A percentile compares a stretch with the other conserved stretches of the same genome.
These are phyloP conservation scores for Hemaris fuciformis DNA, from an alignment of 2,888 invertebrate species.

Conservation along the genomic window DNA sequence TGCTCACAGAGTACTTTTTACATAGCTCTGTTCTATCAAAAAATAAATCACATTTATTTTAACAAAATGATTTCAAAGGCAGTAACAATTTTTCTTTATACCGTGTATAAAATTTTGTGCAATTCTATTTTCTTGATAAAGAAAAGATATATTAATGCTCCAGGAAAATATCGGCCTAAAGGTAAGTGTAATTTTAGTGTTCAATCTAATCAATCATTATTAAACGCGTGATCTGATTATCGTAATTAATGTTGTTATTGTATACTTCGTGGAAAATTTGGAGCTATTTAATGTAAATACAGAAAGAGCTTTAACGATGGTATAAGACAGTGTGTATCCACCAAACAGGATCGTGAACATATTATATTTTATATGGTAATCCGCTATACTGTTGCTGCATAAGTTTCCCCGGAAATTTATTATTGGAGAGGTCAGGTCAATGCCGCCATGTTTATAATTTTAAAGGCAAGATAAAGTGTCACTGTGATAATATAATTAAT, in stretches of 20 bases:
- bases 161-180: background rate
- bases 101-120: background rate
- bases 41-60: background rate
- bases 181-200: background rate
- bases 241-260: too few relatives aligned
- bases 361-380: too few relatives aligned
- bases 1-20: too few relatives aligned
- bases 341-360: too few relatives aligned
- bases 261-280: too few relatives aligned
- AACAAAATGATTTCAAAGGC: background rate
- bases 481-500: background rate
- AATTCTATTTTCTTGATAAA: background rate
- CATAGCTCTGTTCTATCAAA: background rate
- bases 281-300: too few relatives aligned
- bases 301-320: too few relatives aligned
- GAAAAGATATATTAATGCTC: background rate
- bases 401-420: too few relatives aligned
- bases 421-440: background rate
- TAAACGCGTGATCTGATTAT: too few relatives aligned
- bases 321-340: too few relatives aligned
- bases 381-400: too few relatives aligned
- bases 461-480: background rate
- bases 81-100: background rate
- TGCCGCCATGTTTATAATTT: background rate
- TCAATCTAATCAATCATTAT: too few relatives aligned